Percentiles rank a stretch among this genome's conserved stretches.
Evolutionary conservation across 2,113 vertebrate species (phyloP).

Genomic region (Castor canadensis): DNA sequence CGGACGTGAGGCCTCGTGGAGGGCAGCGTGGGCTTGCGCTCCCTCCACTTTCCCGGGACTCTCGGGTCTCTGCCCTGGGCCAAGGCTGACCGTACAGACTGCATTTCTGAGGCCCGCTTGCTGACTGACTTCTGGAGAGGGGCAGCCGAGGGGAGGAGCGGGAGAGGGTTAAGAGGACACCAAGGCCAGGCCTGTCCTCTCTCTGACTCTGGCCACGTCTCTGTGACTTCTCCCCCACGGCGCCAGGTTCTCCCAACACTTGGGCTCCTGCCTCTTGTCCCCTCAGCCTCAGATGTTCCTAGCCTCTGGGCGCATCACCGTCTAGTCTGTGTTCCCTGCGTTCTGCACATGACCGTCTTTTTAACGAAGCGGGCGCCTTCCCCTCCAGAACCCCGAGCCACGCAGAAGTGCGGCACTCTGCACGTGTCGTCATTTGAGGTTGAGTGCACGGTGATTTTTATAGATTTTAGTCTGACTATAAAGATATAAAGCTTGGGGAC

Average conservation of each 20-base stretch:
- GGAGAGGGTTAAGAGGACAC: too few species aligned
- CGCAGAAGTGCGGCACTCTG: too few species aligned
- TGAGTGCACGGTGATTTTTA: too few species aligned
- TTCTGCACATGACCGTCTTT: not conserved
- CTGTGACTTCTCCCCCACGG: not conserved
- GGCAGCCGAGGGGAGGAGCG: not conserved
- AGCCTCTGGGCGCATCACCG: not conserved
- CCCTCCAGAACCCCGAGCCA: too few species aligned
- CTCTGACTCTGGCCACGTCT: not conserved
- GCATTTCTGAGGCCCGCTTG: not conserved
- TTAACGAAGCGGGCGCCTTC: too few species aligned
- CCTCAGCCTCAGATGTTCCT: not conserved
- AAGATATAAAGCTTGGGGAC: not conserved
- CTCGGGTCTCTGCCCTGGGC: not conserved
- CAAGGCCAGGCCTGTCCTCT: not conserved
- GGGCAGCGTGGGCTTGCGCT: rapidly evolving
- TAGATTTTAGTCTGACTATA: too few species aligned
- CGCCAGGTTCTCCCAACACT: too few species aligned
- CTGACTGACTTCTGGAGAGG: not conserved
- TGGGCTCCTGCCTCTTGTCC: not conserved
- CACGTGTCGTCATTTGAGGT: too few species aligned
- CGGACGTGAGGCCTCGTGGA: rapidly evolving
- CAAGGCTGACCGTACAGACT: not conserved
- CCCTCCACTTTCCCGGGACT: not conserved
- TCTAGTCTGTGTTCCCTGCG: not conserved